Percentiles rank a stretch among this genome's conserved stretches.
These are phyloP conservation scores for Heliconius charithonia DNA, from an alignment of 2,888 invertebrate species.

Conservation along the genomic window DNA sequence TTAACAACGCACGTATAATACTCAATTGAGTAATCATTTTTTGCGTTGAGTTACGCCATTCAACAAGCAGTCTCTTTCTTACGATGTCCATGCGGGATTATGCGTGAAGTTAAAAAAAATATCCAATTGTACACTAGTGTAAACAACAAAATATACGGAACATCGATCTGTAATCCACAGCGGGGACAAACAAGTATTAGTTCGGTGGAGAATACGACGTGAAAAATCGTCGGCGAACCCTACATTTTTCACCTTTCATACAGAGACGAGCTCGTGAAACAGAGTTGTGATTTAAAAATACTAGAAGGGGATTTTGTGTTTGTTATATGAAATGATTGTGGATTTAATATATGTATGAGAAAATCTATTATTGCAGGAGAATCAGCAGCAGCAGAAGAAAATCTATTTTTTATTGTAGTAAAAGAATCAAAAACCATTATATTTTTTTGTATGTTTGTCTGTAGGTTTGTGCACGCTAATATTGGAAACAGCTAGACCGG, in stretches of 20 bases:
- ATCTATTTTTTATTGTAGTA: no score
- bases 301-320: constrained; percentile 34
- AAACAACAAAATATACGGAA: constrained; percentile 23
- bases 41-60: neutral
- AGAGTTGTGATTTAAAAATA: constrained; percentile 22
- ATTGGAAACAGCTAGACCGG: no score
- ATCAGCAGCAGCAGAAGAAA: no score
- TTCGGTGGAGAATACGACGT: constrained; percentile 40
- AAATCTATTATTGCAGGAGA: no score
- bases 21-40: neutral
- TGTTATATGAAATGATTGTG: neutral
- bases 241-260: constrained; percentile 49
- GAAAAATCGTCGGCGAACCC: constrained; percentile 47
- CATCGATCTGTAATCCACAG: constrained; percentile 46
- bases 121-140: neutral
- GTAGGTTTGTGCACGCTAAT: no score
- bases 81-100: neutral
- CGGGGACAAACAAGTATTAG: constrained; percentile 46
- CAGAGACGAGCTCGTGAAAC: constrained; percentile 43
- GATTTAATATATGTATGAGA: no score
- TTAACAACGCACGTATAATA: neutral
- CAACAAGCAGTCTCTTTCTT: neutral
- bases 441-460: no score
- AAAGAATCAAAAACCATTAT: no score
- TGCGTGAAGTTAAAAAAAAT: neutral